phyloP scores from a whole-genome alignment of 2,797 vertebrate genomes.

The Paedocypris micromegethes region DNA sequence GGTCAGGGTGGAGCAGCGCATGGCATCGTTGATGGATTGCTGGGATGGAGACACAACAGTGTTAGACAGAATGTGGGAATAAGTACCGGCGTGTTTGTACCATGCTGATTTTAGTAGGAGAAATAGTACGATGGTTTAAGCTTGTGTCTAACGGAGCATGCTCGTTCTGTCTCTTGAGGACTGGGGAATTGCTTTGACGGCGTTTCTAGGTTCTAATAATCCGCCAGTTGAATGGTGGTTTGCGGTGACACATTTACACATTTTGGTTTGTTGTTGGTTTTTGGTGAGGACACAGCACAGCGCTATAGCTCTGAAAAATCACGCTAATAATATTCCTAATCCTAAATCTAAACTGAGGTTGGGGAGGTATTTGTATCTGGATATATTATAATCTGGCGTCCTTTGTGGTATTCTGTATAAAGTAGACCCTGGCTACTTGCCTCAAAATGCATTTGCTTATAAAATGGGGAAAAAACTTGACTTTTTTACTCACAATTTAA shows the following conservation, averaged over 20 bases:
- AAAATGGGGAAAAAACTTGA: no score
- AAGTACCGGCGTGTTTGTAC: slow-evolving; percentile 23
- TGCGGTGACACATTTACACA: not conserved
- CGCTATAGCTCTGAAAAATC: slow-evolving; percentile 8
- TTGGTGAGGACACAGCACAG: not conserved
- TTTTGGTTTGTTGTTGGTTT: slow-evolving; percentile 7
- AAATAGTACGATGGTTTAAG: slow-evolving; percentile 31
- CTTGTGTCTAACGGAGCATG: slow-evolving; percentile 30
- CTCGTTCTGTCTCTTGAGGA: slow-evolving; percentile 25
- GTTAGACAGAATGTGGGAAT: slow-evolving; percentile 17
- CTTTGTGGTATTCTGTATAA: no score
- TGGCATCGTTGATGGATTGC: slow-evolving; percentile 97
- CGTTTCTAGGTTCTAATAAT: slow-evolving; percentile 2
- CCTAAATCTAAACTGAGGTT: no score
- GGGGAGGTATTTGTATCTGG: no score
- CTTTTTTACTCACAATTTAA: no score
- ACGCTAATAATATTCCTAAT: slow-evolving; percentile 3
- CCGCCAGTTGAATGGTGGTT: not conserved
- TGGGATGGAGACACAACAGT: slow-evolving; percentile 75
- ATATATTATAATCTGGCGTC: no score
- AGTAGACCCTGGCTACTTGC: no score
- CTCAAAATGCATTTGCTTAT: no score
- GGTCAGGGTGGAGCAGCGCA: slow-evolving; percentile 92
- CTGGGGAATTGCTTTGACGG: slow-evolving; percentile 21
- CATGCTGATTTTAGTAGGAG: slow-evolving; percentile 32